phyloP scores from a whole-genome alignment of 1,140 invertebrate species.

The Globodera ellingtonae region DNA sequence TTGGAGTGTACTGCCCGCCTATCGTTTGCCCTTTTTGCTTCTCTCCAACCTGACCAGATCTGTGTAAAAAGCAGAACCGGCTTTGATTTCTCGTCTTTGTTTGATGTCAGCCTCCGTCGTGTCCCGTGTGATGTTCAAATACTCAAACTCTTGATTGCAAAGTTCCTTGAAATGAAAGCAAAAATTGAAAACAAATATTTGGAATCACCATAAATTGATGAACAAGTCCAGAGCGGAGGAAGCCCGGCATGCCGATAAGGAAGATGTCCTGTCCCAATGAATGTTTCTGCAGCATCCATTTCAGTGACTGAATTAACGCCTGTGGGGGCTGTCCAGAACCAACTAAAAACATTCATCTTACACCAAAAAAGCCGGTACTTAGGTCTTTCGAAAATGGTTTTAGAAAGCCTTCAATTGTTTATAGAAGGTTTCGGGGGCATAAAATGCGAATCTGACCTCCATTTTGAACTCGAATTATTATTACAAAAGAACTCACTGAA shows the following conservation, averaged over 20 bases:
- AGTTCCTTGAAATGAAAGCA: conserved; percentile 71
- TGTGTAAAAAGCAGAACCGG: conserved; percentile 84
- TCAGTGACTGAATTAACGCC: conserved; percentile 42
- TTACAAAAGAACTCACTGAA: conserved; percentile 73
- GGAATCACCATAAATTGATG: conserved; percentile 74
- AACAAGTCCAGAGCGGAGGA: conserved; percentile 77
- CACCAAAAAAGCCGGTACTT: no score
- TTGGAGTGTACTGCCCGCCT: background rate
- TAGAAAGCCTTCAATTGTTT: no score
- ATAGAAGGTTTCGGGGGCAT: no score
- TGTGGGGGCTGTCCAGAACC: conserved; percentile 24
- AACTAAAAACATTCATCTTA: conserved; percentile 14
- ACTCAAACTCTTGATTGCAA: conserved; percentile 85
- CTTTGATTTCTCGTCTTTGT: conserved; percentile 85
- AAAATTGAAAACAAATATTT: background rate
- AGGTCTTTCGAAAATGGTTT: no score
- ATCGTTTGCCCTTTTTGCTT: no score
- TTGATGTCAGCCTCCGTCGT: conserved; percentile 95
- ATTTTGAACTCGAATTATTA: no score
- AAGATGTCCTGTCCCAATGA: conserved; percentile 90
- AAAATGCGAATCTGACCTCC: no score
- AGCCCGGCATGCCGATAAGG: conserved; percentile 85
- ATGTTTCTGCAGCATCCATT: conserved; percentile 69
- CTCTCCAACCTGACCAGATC: conserved; percentile 77
- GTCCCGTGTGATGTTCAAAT: conserved; percentile 87